These are phyloP conservation scores for Nymphalis c-album DNA, from an alignment of 2,888 invertebrate genomes.

Conservation along the genomic window DNA sequence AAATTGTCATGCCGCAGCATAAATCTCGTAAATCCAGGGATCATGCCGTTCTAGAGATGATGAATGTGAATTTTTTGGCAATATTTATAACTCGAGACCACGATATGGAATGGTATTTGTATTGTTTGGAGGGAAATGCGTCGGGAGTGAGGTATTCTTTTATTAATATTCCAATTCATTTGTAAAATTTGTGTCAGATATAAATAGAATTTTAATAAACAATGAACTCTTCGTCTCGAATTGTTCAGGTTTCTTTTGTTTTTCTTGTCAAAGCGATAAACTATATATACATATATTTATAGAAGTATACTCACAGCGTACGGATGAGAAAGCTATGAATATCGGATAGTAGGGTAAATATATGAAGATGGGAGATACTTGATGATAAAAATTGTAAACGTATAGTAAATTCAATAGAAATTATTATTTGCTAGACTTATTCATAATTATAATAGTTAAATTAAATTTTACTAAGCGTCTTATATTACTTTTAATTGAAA, in stretches of 20 bases:
- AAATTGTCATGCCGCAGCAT: conserved; percentile 55
- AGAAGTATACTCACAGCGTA: too few relatives aligned
- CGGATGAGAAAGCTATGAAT: too few relatives aligned
- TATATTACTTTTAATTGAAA: too few relatives aligned
- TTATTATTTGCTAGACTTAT: too few relatives aligned
- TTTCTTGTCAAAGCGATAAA: background rate
- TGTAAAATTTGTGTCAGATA: background rate
- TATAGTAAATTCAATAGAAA: too few relatives aligned
- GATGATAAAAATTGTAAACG: too few relatives aligned
- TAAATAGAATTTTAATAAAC: background rate
- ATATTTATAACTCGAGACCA: conserved; percentile 39
- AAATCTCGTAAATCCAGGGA: conserved; percentile 73
- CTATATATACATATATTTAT: too few relatives aligned
- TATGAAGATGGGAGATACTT: too few relatives aligned
- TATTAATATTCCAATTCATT: conserved; percentile 20
- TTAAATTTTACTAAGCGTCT: too few relatives aligned
- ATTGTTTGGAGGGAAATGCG: conserved; percentile 24
- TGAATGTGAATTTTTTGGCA: conserved; percentile 68
- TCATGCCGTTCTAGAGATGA: conserved; percentile 62
- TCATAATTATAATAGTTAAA: too few relatives aligned
- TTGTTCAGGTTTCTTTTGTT: too few relatives aligned
- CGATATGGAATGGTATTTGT: conserved; percentile 34
- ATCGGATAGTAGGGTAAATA: too few relatives aligned
- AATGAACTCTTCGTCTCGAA: background rate
- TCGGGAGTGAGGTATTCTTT: conserved; percentile 17